Conservation (phyloP, 2,797 vertebrate species). For the Tapirus indicus region DNA sequence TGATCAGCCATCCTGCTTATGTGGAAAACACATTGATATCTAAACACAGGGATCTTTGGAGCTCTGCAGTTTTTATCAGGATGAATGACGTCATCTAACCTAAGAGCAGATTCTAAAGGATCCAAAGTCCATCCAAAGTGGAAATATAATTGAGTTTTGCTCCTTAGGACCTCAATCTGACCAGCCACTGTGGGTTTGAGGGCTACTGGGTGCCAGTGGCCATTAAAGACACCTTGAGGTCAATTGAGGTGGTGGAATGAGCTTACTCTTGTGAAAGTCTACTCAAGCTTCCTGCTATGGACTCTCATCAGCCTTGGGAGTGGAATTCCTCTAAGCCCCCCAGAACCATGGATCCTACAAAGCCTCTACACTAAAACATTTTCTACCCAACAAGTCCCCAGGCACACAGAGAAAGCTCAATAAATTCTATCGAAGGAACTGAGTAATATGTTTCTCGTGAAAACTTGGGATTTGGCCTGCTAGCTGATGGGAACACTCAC, state of each 20-base stretch:
- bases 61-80: not conserved
- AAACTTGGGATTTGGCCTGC: not conserved
- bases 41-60: not conserved
- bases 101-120: conserved; percentile 20
- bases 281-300: not conserved
- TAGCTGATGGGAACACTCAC: not conserved
- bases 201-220: not conserved
- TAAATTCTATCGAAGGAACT: not conserved
- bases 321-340: not conserved
- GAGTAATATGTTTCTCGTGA: not conserved
- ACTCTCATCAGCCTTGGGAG: not conserved
- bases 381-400: not conserved
- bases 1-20: not conserved
- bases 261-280: not conserved
- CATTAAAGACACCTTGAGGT: not conserved
- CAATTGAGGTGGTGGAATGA: not conserved
- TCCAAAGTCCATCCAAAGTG: not conserved
- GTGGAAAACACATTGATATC: not conserved
- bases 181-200: not conserved
- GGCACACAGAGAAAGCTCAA: not conserved
- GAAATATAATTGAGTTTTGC: not conserved
- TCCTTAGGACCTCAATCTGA: not conserved
- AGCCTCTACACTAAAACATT: not conserved
- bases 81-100: not conserved
- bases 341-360: not conserved